Evolutionary conservation across 2,113 vertebrate genomes (phyloP), one percentile per base, ranked within the genome.

Genomic region (Rhinoderma darwinii): DNA sequence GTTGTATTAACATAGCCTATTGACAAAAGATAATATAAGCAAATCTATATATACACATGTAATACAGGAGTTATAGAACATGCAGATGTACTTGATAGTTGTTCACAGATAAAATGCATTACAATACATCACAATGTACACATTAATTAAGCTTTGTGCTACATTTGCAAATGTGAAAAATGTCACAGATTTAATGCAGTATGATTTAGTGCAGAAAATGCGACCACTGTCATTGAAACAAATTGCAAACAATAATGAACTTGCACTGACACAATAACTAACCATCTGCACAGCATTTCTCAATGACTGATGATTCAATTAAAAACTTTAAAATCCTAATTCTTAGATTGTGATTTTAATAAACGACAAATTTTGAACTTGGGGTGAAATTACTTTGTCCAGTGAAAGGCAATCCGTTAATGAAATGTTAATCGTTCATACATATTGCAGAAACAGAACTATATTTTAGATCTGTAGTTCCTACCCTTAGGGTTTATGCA

Each of bases 291-390:
- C 8, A n/a, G 8, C 50, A 59, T 22, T 80, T 80, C 51, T 39
- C 51, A 41, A 41, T 80, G 77, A 80, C 54, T 39, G 27, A 80
- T 80, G 51, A 80, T 59, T 59, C 51, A 80, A 80, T 80, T 80
- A 80, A 61, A 22, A 39, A 39, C 18, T 54, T 41, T 56, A 37
- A n/a, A 59, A 39, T 80, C 35, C 18, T 41, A 37, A 39, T 80
- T 80, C 12, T 80, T 61, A 41, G 22, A 80, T 61, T 59, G 32
- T 11, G n/a, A 80, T 80, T 80, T 3, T 41, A 61, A 80, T 59
- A 41, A 61, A 80, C 12, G 11, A 41, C 54, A 39, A 54, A n/a
- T 80, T 80, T 25, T 80, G 51, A 80, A 80, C 51, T 37, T 14
- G 22, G 35, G 54, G 51, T 59, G 77, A 80, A 80, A 35, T 51